phyloP scores from a whole-genome alignment of 2,797 vertebrate species.

The Denticeps clupeoides region DNA sequence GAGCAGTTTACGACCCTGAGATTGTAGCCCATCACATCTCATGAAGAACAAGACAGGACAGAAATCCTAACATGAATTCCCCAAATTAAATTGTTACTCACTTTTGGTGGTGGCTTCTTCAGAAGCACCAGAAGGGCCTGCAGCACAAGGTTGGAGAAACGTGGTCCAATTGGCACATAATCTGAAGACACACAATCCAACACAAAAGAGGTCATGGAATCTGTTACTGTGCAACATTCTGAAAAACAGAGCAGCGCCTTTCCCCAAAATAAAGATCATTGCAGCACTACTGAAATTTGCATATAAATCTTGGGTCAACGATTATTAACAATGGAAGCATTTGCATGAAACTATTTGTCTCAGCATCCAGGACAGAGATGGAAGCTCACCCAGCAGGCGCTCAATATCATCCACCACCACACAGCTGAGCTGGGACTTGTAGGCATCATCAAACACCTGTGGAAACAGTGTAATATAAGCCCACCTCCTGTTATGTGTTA shows the following conservation, averaged over 20 bases:
- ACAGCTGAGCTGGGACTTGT: conserved; percentile 83
- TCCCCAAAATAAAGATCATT: too few species aligned
- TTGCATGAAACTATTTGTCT: neutral
- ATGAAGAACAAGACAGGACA: neutral
- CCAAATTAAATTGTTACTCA: conserved; percentile 32
- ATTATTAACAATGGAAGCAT: neutral
- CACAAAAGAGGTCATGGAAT: too few species aligned
- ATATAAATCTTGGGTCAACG: neutral
- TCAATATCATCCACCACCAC: conserved; percentile 80
- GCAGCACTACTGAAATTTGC: too few species aligned
- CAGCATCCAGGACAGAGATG: neutral
- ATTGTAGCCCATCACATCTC: neutral
- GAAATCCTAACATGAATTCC: neutral
- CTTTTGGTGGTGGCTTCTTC: conserved; percentile 75
- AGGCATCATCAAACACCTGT: conserved; percentile 78
- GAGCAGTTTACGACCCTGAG: conserved; percentile 85
- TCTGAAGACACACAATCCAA: conserved; percentile 51
- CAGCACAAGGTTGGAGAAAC: conserved; percentile 77
- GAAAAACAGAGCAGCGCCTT: too few species aligned
- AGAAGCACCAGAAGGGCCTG: conserved; percentile 75
- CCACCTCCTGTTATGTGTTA: too few species aligned
- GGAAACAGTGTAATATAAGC: too few species aligned
- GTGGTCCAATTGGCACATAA: conserved; percentile 79
- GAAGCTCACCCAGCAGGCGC: conserved; percentile 65
- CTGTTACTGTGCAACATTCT: too few species aligned